Evolutionary conservation across 1,140 invertebrate species (phyloP).

Genomic region (Papilio helenus): DNA sequence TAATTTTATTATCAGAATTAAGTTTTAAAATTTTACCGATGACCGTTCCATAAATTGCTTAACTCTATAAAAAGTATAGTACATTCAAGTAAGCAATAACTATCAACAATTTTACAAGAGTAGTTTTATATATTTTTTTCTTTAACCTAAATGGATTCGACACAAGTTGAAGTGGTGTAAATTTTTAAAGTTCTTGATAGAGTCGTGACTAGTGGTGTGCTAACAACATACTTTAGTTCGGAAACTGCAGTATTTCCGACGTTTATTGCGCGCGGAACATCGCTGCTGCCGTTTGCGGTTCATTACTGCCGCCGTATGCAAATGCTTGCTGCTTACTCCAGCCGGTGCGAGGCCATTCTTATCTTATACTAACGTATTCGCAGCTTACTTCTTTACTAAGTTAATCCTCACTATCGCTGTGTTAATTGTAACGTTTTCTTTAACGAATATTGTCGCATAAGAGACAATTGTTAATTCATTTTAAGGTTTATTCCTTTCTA

Average conservation of each 20-base stretch:
- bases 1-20: background rate
- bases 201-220: conserved; percentile 12
- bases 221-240: conserved; percentile 5
- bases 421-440: background rate
- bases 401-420: background rate
- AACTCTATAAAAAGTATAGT: background rate
- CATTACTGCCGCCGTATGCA: conserved; percentile 10
- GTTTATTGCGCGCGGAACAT: conserved; percentile 19
- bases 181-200: background rate
- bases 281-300: conserved; percentile 19
- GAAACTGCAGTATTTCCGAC: conserved; percentile 23
- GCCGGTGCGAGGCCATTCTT: background rate
- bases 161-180: background rate
- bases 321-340: background rate
- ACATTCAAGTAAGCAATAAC: background rate
- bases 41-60: background rate
- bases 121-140: background rate
- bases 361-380: background rate
- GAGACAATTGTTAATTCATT: background rate
- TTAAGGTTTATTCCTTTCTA: background rate
- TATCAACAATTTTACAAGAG: background rate
- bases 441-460: background rate
- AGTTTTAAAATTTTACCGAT: too few relatives aligned
- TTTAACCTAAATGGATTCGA: background rate
- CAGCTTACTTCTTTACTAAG: conserved; percentile 1